These are phyloP conservation scores for Drosophila pseudotalamancana DNA, from an alignment of 2,888 invertebrate genomes.

Conservation along the genomic window DNA sequence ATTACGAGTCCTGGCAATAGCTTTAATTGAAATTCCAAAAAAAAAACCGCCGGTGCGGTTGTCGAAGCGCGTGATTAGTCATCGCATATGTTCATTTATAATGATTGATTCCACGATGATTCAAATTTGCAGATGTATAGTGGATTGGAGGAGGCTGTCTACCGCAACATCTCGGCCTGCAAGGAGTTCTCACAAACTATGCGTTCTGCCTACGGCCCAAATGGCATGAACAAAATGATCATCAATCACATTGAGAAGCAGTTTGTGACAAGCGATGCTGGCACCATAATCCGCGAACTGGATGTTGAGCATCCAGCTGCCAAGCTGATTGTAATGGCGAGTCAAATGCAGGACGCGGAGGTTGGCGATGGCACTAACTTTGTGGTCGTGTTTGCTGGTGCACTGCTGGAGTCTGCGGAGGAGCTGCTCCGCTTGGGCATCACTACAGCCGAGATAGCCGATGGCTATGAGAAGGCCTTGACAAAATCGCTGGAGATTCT, in stretches of 20 bases:
- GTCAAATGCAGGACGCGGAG: slow-evolving; percentile 99
- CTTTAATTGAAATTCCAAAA: slow-evolving; percentile 52
- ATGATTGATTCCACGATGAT: slow-evolving; percentile 12
- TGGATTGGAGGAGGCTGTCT: slow-evolving; percentile 98
- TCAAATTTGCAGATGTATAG: slow-evolving; percentile 90
- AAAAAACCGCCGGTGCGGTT: slow-evolving; percentile 44
- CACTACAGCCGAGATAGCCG: slow-evolving; percentile 97
- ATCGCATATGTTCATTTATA: slow-evolving; percentile 47
- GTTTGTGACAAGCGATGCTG: slow-evolving; percentile 99
- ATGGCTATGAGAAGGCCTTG: slow-evolving; percentile 96
- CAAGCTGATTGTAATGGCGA: slow-evolving; percentile 96
- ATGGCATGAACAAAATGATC: slow-evolving; percentile 99
- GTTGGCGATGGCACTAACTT: slow-evolving; percentile 99
- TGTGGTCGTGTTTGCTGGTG: slow-evolving; percentile 97
- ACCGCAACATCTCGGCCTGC: slow-evolving; percentile 97
- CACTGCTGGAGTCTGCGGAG: slow-evolving; percentile 95
- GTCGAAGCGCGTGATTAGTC: slow-evolving; percentile 77
- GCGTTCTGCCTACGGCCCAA: slow-evolving; percentile 98
- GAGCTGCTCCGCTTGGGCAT: slow-evolving; percentile 96
- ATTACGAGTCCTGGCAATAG: neutral
- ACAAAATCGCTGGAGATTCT: slow-evolving; percentile 95
- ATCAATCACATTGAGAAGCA: slow-evolving; percentile 99
- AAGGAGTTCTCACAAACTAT: slow-evolving; percentile 97
- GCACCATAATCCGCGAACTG: slow-evolving; percentile 97
- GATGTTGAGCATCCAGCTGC: slow-evolving; percentile 99